A percentile compares a stretch with the other conserved stretches of the same genome.
phyloP scores from a whole-genome alignment of 2,888 invertebrate species.

The Epinotia brunnichana region DNA sequence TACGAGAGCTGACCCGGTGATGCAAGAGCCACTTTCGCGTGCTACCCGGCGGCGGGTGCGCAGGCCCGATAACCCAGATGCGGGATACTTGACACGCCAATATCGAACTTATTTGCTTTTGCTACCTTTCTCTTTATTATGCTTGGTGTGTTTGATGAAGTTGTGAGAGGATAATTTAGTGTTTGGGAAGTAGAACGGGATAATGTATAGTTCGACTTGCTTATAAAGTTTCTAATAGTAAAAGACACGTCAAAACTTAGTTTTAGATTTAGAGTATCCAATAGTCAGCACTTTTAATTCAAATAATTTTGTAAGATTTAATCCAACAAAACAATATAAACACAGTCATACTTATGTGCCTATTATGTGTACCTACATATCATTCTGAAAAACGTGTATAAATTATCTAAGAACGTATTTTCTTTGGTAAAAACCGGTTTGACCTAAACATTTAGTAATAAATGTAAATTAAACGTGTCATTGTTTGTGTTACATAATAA shows the following conservation, averaged over 20 bases:
- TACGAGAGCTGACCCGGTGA: constrained; percentile 75
- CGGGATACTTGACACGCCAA: constrained; percentile 53
- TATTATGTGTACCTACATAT: too few species aligned
- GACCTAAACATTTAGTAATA: background rate
- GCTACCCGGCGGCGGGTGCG: constrained; percentile 63
- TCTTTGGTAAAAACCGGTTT: background rate
- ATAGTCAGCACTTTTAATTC: background rate
- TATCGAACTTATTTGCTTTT: constrained; percentile 53
- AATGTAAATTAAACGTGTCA: constrained; percentile 1
- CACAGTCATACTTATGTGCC: too few species aligned
- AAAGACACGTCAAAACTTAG: background rate
- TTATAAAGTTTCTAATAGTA: background rate
- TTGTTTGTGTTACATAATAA: constrained; percentile 3
- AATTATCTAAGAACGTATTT: background rate
- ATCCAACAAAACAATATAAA: too few species aligned
- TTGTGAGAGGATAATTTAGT: background rate
- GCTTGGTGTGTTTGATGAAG: background rate
- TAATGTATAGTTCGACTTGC: background rate
- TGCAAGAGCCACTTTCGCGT: constrained; percentile 79
- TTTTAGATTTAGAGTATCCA: background rate
- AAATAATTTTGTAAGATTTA: background rate
- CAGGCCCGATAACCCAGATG: constrained; percentile 76
- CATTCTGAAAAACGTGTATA: too few species aligned
- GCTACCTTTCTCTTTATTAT: constrained; percentile 43
- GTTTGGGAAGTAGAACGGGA: background rate